A percentile compares a stretch with the other conserved stretches of the same genome.
Conservation (phyloP, 2,113 vertebrate species). For the Leiothrix lutea region DNA sequence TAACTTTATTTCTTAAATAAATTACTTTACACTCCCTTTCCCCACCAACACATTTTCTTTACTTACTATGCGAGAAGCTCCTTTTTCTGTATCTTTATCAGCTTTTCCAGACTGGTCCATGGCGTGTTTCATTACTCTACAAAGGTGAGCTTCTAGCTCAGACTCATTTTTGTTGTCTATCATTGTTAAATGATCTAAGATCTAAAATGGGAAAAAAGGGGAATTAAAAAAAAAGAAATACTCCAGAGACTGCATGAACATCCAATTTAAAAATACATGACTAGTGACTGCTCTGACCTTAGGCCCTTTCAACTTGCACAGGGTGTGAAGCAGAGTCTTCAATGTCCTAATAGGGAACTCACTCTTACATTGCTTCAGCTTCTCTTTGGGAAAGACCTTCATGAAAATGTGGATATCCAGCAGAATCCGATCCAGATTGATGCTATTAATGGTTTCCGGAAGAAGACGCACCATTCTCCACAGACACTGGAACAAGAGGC, state of each 20-base stretch:
- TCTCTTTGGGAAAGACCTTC: slow-evolving; percentile 97
- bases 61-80: slow-evolving; percentile 82
- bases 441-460: slow-evolving; percentile 88
- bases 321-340: slow-evolving; percentile 91
- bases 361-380: slow-evolving; percentile 93
- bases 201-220: slow-evolving; percentile 67
- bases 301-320: slow-evolving; percentile 92
- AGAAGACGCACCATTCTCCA: slow-evolving; percentile 97
- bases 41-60: background rate
- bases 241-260: background rate
- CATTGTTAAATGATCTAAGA: slow-evolving; percentile 95
- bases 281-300: slow-evolving; percentile 77
- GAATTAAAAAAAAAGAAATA: background rate
- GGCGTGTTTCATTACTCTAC: slow-evolving; percentile 88
- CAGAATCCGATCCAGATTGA: slow-evolving; percentile 94
- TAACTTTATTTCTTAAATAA: background rate
- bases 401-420: slow-evolving; percentile 96
- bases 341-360: slow-evolving; percentile 93
- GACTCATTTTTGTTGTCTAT: slow-evolving; percentile 98
- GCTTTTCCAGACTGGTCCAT: slow-evolving; percentile 84
- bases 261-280: background rate
- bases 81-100: slow-evolving; percentile 91
- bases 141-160: slow-evolving; percentile 90
- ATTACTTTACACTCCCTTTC: background rate
- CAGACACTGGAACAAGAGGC: slow-evolving; percentile 81